These are phyloP conservation scores for Margarornis squamiger DNA, from an alignment of 2,797 vertebrate species.

Conservation along the genomic window DNA sequence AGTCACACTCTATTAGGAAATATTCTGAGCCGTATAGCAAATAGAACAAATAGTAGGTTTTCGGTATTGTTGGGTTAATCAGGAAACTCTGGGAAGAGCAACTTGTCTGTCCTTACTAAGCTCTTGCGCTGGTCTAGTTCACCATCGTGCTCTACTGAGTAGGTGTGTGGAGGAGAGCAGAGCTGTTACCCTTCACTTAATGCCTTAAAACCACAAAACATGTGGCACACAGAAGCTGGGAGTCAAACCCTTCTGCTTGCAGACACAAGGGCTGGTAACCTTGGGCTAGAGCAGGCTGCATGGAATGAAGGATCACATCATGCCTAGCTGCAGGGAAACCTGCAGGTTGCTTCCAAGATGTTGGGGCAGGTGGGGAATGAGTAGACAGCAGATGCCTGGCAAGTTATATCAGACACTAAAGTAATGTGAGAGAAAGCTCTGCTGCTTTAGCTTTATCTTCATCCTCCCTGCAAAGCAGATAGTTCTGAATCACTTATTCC, in stretches of 20 bases:
- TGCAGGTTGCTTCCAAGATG: fast-evolving
- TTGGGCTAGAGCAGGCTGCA: not conserved
- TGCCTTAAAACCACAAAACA: not conserved
- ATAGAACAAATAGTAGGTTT: not conserved
- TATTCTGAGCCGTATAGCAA: not conserved
- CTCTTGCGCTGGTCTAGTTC: not conserved
- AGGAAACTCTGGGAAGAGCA: not conserved
- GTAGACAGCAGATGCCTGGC: not conserved
- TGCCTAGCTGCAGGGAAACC: not conserved
- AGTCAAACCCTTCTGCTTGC: not conserved
- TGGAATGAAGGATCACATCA: fast-evolving
- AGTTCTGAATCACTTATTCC: not conserved
- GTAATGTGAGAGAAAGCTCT: not conserved
- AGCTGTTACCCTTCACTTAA: not conserved
- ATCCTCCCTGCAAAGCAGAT: not conserved
- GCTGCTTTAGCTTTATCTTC: not conserved
- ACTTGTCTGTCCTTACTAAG: not conserved
- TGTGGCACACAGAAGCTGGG: not conserved
- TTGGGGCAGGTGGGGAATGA: not conserved
- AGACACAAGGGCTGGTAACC: not conserved
- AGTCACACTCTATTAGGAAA: not conserved
- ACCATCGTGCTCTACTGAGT: not conserved
- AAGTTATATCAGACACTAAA: not conserved
- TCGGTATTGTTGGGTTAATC: not conserved
- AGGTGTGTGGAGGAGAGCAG: not conserved